These are phyloP conservation scores for Gallinago nigripennis DNA, from an alignment of 2,797 vertebrate species.

Conservation along the genomic window DNA sequence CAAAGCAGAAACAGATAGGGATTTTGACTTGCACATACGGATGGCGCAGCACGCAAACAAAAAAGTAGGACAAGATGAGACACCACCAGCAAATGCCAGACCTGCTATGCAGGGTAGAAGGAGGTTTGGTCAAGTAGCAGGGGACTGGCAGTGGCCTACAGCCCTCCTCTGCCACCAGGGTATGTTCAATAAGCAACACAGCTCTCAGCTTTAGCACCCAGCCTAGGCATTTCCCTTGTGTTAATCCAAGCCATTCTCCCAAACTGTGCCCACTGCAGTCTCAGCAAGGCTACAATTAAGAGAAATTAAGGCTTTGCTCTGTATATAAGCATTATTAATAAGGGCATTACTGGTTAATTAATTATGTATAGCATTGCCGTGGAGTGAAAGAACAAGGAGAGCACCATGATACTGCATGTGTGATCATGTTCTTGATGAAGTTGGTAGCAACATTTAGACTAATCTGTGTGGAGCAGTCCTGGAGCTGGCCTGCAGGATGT, in stretches of 20 bases:
- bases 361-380: conserved; percentile 35
- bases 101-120: background rate
- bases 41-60: background rate
- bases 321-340: conserved; percentile 62
- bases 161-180: background rate
- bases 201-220: background rate
- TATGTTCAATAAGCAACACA: background rate
- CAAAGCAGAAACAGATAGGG: background rate
- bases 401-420: background rate
- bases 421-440: background rate
- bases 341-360: conserved; percentile 65
- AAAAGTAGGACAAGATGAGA: background rate
- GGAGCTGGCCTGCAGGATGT: background rate
- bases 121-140: background rate
- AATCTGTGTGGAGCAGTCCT: background rate
- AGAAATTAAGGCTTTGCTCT: conserved; percentile 65
- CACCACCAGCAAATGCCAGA: background rate
- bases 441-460: background rate
- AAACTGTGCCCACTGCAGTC: conserved; percentile 7
- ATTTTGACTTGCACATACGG: background rate
- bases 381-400: conserved; percentile 41
- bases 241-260: background rate
- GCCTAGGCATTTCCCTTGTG: conserved; percentile 28
- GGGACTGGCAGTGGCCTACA: background rate
- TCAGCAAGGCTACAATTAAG: conserved; percentile 65